phyloP scores from a whole-genome alignment of 64 coral and sea anemone species.

The Pachyseris speciosa region DNA sequence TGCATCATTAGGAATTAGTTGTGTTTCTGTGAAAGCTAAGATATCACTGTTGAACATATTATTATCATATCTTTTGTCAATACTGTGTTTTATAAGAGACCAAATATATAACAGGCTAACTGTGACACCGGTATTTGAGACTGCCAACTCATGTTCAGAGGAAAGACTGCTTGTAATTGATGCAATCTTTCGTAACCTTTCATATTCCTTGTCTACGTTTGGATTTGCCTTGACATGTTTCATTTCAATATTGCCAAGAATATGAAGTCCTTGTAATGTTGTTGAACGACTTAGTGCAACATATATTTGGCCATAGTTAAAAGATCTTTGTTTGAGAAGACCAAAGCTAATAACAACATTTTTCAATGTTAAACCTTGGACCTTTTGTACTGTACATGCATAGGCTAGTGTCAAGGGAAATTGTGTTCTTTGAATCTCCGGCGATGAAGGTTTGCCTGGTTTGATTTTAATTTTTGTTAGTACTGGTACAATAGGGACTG shows the following conservation, averaged over 20 bases:
- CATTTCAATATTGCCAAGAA: constrained; percentile 77
- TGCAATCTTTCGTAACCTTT: constrained; percentile 68
- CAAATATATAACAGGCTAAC: constrained; percentile 62
- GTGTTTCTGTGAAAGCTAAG: constrained; percentile 35
- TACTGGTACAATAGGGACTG: constrained; percentile 66
- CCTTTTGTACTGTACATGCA: constrained; percentile 59
- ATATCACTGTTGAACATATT: constrained; percentile 56
- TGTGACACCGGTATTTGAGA: constrained; percentile 30
- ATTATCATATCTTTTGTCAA: constrained; percentile 34
- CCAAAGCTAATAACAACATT: constrained; percentile 75
- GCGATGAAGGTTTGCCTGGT: not conserved
- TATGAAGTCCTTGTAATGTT: constrained; percentile 67
- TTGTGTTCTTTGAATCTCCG: constrained; percentile 11
- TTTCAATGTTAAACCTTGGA: constrained; percentile 69
- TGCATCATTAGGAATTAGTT: constrained; percentile 1
- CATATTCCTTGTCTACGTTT: constrained; percentile 74
- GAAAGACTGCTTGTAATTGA: constrained; percentile 65
- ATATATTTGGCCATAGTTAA: constrained; percentile 90
- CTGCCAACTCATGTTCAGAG: constrained; percentile 6
- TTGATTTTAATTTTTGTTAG: too few species aligned
- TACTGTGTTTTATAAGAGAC: constrained; percentile 61
- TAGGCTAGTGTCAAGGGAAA: constrained; percentile 69
- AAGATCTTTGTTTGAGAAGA: constrained; percentile 62
- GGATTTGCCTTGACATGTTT: constrained; percentile 80
- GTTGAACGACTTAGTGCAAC: constrained; percentile 73